Conservation (phyloP, 2,113 vertebrate species). For the Epinephelus fuscoguttatus region DNA sequence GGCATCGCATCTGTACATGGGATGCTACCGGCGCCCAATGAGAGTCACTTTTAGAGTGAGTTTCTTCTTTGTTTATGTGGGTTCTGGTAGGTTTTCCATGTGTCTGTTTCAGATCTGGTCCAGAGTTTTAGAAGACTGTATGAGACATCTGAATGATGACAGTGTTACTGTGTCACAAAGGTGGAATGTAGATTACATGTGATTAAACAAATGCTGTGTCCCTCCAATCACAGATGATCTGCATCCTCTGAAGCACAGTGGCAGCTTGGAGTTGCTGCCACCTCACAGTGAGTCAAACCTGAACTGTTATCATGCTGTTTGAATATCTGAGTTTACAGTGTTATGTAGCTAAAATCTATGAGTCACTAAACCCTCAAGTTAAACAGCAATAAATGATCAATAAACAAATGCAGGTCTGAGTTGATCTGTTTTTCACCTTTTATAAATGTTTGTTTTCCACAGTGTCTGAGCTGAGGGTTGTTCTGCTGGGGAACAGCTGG, state of each 20-base stretch:
- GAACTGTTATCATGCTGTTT: background rate
- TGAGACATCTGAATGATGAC: background rate
- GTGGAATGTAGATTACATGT: background rate
- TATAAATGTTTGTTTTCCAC: background rate
- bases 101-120: background rate
- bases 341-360: background rate
- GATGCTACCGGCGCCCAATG: no score
- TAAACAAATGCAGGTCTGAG: background rate
- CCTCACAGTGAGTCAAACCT: background rate
- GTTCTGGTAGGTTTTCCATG: background rate
- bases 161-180: background rate
- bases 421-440: background rate
- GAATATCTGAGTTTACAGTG: background rate
- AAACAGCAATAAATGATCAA: background rate
- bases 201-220: background rate
- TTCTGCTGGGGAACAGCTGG: slow-evolving; percentile 3
- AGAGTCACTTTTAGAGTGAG: no score
- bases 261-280: background rate
- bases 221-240: background rate
- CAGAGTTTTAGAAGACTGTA: background rate
- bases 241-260: background rate
- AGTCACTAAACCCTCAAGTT: no score
- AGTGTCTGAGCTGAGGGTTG: background rate
- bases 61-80: background rate
- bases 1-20: no score